phyloP scores from a whole-genome alignment of 2,888 invertebrate genomes.

The Tanypteryx hageni region DNA sequence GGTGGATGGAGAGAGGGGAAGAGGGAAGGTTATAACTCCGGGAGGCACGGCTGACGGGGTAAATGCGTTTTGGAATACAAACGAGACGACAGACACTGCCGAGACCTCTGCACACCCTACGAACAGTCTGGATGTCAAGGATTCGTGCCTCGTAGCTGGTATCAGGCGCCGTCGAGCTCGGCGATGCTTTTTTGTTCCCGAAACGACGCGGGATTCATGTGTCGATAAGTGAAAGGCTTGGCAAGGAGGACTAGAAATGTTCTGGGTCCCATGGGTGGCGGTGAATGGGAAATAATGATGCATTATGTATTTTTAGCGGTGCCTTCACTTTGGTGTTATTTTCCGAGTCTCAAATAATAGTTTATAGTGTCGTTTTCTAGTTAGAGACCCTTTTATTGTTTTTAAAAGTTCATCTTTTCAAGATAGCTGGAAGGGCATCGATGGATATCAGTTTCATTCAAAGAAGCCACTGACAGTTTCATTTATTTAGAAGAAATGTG shows the following conservation, averaged over 20 bases:
- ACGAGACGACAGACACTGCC: background rate
- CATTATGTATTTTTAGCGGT: too few species aligned
- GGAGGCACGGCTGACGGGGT: background rate
- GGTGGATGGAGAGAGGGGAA: background rate
- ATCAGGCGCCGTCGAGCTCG: conserved; percentile 36
- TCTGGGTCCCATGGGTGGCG: too few species aligned
- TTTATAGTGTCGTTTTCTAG: too few species aligned
- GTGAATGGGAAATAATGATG: too few species aligned
- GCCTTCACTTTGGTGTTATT: too few species aligned
- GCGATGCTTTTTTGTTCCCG: background rate
- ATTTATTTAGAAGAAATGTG: too few species aligned
- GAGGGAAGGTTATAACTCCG: background rate
- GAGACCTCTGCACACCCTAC: conserved; percentile 28
- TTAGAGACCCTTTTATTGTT: too few species aligned
- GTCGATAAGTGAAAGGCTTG: background rate
- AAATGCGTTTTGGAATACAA: conserved; percentile 38
- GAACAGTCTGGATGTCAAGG: conserved; percentile 52
- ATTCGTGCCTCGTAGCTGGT: conserved; percentile 24
- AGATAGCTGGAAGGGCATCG: too few species aligned
- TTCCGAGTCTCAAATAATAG: too few species aligned
- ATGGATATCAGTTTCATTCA: too few species aligned
- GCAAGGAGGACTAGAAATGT: background rate
- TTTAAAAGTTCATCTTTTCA: too few species aligned
- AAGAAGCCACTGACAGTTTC: too few species aligned
- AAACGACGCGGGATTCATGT: background rate